Evolutionary conservation across 2,113 vertebrate genomes (phyloP), one percentile per base, ranked within the genome.

Genomic region (Epinephelus fuscoguttatus): DNA sequence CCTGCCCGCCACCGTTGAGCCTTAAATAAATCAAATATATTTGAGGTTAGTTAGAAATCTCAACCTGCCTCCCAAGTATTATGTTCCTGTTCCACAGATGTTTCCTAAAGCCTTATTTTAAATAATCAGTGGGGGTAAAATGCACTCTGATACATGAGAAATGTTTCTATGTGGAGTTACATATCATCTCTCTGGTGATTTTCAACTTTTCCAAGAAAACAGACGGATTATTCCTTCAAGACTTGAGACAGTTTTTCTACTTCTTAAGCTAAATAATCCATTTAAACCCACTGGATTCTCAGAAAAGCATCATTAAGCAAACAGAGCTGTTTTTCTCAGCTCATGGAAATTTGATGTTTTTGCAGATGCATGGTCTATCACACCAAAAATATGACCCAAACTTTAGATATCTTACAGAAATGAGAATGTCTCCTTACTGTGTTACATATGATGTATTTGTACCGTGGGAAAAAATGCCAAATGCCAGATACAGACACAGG

Each of bases 11-110:
- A 21, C 37, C 10, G 12, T 70, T 52, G 2, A 73, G 61, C 42
- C 49, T 69, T 63, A 42, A 80, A 78, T 75, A 49, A 64, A 61
- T 82, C 53, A 57, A 27, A 56, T 61, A 49, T 6, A 6, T 68
- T 27, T 53, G n/a, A 49, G 50, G 21, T 75, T 23, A 19, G 40
- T 67, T 23, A 37, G 14, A 77, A 68, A 75, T 9, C 42, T 64
- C n/a, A 57, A 12, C 61, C 9, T 30, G 17, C 25, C 27, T 66
- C 72, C 2, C 5, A 47, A 72, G 23, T 12, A 9, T 53, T 55
- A 33, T 12, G 78, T 47, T 64, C 12, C 30, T 52, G 19, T 40
- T 52, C 42, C 42, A 37, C 6, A 57, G 8, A 49, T 27, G 14
- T 11, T 11, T 76, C 4, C 4, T 21, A 53, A 75, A 42, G 2